Base-by-base conservation (phyloP, 1,140 invertebrate species). In the Lucilia cuprina region DNA sequence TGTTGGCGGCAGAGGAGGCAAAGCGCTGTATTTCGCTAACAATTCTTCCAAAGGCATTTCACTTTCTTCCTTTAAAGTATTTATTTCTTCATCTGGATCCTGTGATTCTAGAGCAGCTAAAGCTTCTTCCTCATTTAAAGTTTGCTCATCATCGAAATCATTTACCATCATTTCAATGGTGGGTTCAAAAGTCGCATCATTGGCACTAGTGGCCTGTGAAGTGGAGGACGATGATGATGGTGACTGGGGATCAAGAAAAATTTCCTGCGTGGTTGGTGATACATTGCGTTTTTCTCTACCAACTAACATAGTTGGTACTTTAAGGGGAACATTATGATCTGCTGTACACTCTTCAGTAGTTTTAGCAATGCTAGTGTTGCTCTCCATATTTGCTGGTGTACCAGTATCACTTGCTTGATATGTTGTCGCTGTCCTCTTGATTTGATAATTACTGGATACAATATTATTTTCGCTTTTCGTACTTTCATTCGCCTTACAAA, bases 121-220 rank as follows among this genome's bases (percentile, higher is more conserved):
- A 49, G 96, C 97, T 93, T 99, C 98, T 93, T 99, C 98, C 93
- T 99, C 98, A 91, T 98, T 98, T 88, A 99, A 90, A 75, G 98
- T 99, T 89, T 96, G 93, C 91, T 99, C 98, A 93, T 99, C 98
- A 92, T 99, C 98, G 93, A 97, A 98, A 92, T 98, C 97, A 94
- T 98, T 96, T 84, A 98, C 95, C 93, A 99, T 95, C 96, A 98
- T 97, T 92, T 98, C 97, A 91, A 94, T 92, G 86, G 94, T 93
- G 85, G 94, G 94, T 89, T 95, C 94, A 87, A 95, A 95, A 86
- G 89, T 89, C n/a, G 86, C 86, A 86, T 91, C 90, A 25, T 34
- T 75, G 21, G 74, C 77, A 34, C 49, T 80, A 14, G 77, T 84
- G 5, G 50, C 25, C 34, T 55, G 70, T 21, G 70, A 74, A 1